Conservation (phyloP, 2,113 vertebrate species). For the Laticauda laticaudata region DNA sequence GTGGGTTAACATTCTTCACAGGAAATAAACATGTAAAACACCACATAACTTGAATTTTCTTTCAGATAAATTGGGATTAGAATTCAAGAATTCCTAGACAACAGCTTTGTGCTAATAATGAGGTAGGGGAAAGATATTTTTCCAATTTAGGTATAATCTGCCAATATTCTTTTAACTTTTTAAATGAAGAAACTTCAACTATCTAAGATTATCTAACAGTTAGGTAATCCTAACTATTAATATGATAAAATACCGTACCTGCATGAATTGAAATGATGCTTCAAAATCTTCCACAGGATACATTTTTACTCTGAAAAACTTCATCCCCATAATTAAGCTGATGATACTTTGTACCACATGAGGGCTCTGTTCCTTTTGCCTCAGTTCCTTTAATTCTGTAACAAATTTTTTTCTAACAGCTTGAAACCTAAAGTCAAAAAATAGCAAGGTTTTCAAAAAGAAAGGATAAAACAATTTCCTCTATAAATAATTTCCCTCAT, state of each 20-base stretch:
- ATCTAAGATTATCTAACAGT: neutral
- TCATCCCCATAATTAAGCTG: slow-evolving; percentile 99
- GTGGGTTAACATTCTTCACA: neutral
- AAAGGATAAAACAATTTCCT: neutral
- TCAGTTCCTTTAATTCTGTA: slow-evolving; percentile 93
- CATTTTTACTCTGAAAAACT: slow-evolving; percentile 99
- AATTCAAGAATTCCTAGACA: neutral
- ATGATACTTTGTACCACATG: slow-evolving; percentile 95
- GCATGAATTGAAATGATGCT: slow-evolving; percentile 99
- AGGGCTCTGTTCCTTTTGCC: slow-evolving; percentile 93
- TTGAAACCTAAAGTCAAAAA: slow-evolving; percentile 83
- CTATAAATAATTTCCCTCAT: neutral
- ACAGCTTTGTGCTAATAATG: neutral
- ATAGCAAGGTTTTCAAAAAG: neutral
- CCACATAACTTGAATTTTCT: neutral
- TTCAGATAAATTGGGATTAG: neutral
- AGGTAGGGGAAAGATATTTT: neutral
- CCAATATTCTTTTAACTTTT: neutral
- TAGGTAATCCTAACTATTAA: neutral
- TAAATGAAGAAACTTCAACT: neutral
- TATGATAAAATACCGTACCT: slow-evolving; percentile 70
- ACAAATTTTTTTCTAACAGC: slow-evolving; percentile 98
- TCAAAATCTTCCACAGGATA: slow-evolving; percentile 98
- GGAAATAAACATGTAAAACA: neutral
- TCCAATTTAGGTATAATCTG: neutral